Base-by-base conservation (phyloP, 2,113 vertebrate species). In the Nansenia antarctica region DNA sequence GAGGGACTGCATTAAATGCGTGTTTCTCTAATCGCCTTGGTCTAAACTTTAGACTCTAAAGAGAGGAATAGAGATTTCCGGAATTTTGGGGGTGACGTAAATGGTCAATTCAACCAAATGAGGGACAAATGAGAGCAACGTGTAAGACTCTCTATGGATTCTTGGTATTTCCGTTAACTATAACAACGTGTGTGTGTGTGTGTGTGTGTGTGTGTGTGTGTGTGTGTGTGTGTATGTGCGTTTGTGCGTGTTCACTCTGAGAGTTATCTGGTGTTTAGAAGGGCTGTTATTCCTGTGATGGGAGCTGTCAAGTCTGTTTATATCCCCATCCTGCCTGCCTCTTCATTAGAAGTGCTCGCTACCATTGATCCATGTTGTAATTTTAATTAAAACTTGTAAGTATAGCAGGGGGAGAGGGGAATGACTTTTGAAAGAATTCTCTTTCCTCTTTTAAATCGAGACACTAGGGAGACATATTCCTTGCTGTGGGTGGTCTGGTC, bases 381-480 rank as follows among this genome's bases (percentile, higher is more conserved):
- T 84, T 89, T 88, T 86, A 90, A 91, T 90, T 90, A 90, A 90
- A 90, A 86, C 62, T 49, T 49, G 70, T 73, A 76, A 85, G 78
- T 55, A 74, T 37, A 77, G 71, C 47, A 69, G 71, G 29, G 68
- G 62, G 58, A 69, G 47, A n/a, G 73, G 73, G 80, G 45, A n/a
- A 49, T 3, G 22, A 52, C 32, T 72, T 59, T 66, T 72, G 47
- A 76, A 65, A 61, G 37, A 37, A 29, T 20, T 12, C 26, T 2
- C 7, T 15, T 20, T 67, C 34, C 9, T 74, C 65, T 64, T 73
- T 73, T 49, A 73, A 75, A 78, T 22, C 30, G 67, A 79, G 32
- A 59, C 45, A 67, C 65, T 60, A 12, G 9, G 26, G 35, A 42
- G 6, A 47, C 42, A 20, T 47, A n/a, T 20, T 49, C 14, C 42